These are phyloP conservation scores for Drosophila formosana DNA, from an alignment of 2,888 invertebrate genomes.

Conservation along the genomic window DNA sequence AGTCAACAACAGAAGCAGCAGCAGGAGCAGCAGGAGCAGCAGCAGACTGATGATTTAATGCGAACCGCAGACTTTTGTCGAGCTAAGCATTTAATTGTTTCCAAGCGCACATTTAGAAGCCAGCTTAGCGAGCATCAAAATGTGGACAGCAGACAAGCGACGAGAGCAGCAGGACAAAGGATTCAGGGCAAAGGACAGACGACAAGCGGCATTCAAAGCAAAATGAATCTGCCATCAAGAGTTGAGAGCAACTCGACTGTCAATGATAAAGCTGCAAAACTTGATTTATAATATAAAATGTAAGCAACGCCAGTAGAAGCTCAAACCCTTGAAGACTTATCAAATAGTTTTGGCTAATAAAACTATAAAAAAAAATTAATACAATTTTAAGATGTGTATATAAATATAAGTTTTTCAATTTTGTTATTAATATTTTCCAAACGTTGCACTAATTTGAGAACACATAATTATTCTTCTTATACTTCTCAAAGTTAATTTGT, in stretches of 20 bases:
- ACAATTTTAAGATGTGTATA: too few species aligned
- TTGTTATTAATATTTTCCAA: too few species aligned
- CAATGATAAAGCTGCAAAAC: not conserved
- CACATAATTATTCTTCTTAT: too few species aligned
- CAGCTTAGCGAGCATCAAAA: conserved; percentile 23
- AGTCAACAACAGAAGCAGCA: conserved; percentile 48
- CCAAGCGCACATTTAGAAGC: conserved; percentile 50
- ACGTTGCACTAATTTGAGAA: too few species aligned
- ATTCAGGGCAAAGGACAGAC: not conserved
- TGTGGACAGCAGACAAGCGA: conserved; percentile 8
- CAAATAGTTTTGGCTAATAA: not conserved
- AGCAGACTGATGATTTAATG: conserved; percentile 80
- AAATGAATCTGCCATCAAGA: conserved; percentile 15
- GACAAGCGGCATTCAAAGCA: not conserved
- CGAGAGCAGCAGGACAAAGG: not conserved
- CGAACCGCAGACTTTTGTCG: conserved; percentile 77
- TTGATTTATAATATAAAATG: not conserved
- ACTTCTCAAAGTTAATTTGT: too few species aligned
- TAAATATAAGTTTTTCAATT: too few species aligned
- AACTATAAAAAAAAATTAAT: not conserved
- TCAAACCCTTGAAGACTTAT: not conserved
- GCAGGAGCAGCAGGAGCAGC: conserved; percentile 9
- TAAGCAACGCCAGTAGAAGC: not conserved
- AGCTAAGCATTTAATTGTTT: conserved; percentile 80
- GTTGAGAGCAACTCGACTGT: not conserved